Conservation (phyloP, 2,797 vertebrate genomes). For the Amblyopsis hoosieri region DNA sequence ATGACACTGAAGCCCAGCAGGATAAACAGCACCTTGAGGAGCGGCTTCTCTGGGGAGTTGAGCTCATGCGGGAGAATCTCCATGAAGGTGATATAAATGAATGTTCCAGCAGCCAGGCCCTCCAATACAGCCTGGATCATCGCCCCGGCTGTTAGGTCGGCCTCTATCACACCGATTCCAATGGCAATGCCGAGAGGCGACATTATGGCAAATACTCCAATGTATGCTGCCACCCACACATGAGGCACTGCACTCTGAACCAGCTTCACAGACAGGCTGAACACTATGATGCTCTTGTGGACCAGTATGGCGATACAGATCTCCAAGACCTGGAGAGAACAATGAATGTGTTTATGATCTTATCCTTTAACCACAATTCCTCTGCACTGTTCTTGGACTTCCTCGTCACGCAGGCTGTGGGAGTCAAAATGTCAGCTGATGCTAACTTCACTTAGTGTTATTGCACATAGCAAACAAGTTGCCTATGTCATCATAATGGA, state of each 20-base stretch:
- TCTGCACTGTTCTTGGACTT: not conserved
- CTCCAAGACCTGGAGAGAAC: conserved; percentile 76
- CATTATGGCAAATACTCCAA: conserved; percentile 84
- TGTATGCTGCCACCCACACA: conserved; percentile 77
- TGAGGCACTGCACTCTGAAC: conserved; percentile 76
- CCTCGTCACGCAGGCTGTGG: not conserved
- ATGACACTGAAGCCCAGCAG: conserved; percentile 85
- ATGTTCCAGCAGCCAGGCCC: conserved; percentile 87
- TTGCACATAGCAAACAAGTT: not conserved
- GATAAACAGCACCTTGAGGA: conserved; percentile 87
- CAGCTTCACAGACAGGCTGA: conserved; percentile 87
- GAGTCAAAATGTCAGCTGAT: not conserved
- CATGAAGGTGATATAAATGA: conserved; percentile 90
- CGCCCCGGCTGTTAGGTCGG: conserved; percentile 56
- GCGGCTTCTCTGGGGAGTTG: conserved; percentile 78
- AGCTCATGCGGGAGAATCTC: conserved; percentile 91
- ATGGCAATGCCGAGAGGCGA: conserved; percentile 84
- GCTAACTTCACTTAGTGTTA: not conserved
- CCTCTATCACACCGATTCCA: conserved; percentile 82
- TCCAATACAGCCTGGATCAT: conserved; percentile 85
- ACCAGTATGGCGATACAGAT: conserved; percentile 88
- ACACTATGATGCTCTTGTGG: conserved; percentile 90
- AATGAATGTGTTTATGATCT: not conserved
- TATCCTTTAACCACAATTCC: not conserved
- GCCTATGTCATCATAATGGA: not conserved